These are phyloP conservation scores for Pseudonaja textilis DNA, from an alignment of 2,113 vertebrate genomes.

Conservation along the genomic window DNA sequence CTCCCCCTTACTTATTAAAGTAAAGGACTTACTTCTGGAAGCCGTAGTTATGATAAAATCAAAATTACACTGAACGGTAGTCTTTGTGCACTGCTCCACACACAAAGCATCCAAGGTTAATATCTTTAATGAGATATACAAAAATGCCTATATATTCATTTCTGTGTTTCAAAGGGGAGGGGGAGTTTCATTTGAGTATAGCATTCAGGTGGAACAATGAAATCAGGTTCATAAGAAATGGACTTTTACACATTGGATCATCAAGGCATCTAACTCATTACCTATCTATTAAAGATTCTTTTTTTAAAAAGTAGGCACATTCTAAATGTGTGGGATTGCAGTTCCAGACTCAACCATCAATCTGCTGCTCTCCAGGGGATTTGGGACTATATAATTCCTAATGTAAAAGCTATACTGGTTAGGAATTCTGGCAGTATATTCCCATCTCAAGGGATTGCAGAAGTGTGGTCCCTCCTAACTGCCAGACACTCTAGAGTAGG, in stretches of 20 bases:
- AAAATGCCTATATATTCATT: background rate
- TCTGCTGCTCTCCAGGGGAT: background rate
- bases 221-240: background rate
- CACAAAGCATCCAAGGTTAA: slow-evolving; percentile 4
- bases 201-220: background rate
- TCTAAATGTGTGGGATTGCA: background rate
- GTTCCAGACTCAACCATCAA: background rate
- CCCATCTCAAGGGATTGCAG: background rate
- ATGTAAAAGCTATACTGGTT: background rate
- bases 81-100: slow-evolving; percentile 19
- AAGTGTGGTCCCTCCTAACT: background rate
- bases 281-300: background rate
- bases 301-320: background rate
- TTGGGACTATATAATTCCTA: background rate
- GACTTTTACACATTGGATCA: no score
- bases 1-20: slow-evolving; percentile 31
- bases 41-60: slow-evolving; percentile 1
- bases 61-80: slow-evolving; percentile 23
- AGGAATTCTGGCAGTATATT: background rate
- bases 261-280: background rate
- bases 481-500: background rate
- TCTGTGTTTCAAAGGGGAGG: background rate
- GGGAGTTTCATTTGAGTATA: background rate
- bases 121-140: background rate
- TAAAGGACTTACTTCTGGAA: slow-evolving; percentile 51